Evolutionary conservation across 1,140 invertebrate species (phyloP).

Genomic region (Tribolium madens): DNA sequence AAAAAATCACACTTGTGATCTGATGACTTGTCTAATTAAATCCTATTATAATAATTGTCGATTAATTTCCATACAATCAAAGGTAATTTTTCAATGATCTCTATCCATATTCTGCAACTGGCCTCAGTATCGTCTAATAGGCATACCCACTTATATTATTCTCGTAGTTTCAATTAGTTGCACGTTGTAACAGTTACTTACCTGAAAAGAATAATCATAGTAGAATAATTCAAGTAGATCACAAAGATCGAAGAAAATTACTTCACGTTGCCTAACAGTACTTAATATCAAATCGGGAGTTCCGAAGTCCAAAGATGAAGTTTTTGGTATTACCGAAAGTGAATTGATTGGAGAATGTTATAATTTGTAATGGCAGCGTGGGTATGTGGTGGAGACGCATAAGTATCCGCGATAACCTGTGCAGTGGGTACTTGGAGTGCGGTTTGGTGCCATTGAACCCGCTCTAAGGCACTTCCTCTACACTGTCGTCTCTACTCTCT

Average conservation of each 20-base stretch:
- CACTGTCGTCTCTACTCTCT: slow-evolving; percentile 35
- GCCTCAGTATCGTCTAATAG: neutral
- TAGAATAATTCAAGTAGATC: slow-evolving; percentile 6
- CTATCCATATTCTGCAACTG: slow-evolving; percentile 9
- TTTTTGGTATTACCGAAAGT: slow-evolving; percentile 21
- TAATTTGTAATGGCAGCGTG: slow-evolving; percentile 35
- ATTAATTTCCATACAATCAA: slow-evolving; percentile 16
- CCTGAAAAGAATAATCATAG: slow-evolving; percentile 31
- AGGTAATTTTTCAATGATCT: slow-evolving; percentile 14
- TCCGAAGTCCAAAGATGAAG: neutral
- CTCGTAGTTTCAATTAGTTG: slow-evolving; percentile 24
- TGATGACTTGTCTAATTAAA: neutral
- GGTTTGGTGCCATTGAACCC: slow-evolving; percentile 48
- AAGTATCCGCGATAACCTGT: slow-evolving; percentile 42
- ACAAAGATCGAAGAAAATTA: slow-evolving; percentile 3
- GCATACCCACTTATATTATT: slow-evolving; percentile 29
- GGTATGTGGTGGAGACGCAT: slow-evolving; percentile 32
- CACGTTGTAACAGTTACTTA: slow-evolving; percentile 30
- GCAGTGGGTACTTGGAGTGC: slow-evolving; percentile 40
- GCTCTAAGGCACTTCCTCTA: slow-evolving; percentile 46
- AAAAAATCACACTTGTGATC: too few species aligned
- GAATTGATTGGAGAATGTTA: slow-evolving; percentile 26
- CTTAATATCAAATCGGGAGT: neutral
- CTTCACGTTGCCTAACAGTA: slow-evolving; percentile 15
- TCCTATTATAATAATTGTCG: neutral